Evolutionary conservation across 1,140 invertebrate species (phyloP).

Genomic region (Leptopilina boulardi): DNA sequence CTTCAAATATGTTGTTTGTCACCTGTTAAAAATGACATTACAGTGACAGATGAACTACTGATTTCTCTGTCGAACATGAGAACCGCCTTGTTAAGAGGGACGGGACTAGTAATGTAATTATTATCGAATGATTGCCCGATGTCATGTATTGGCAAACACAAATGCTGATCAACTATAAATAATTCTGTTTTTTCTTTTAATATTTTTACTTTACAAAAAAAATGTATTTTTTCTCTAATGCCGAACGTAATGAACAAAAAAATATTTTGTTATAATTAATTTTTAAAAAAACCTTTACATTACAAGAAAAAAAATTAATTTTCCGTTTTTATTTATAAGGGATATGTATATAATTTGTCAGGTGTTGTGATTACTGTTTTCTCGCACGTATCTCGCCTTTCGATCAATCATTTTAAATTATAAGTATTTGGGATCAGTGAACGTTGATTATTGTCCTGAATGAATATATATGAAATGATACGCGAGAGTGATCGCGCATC

Average conservation of each 20-base stretch:
- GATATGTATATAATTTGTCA: background rate
- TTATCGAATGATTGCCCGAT: slow-evolving; percentile 6
- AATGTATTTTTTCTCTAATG: background rate
- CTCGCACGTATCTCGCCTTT: background rate
- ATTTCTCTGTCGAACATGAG: slow-evolving; percentile 17
- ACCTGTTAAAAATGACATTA: slow-evolving; percentile 26
- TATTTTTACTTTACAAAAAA: no score
- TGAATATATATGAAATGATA: slow-evolving; percentile 49
- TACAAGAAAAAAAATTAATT: background rate
- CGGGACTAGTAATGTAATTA: background rate
- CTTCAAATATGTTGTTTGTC: background rate
- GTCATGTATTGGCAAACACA: background rate
- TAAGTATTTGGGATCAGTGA: slow-evolving; percentile 19
- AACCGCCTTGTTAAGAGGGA: slow-evolving; percentile 10
- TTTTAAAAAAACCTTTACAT: no score
- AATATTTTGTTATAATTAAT: no score
- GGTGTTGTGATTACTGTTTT: slow-evolving; percentile 12
- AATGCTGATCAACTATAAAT: background rate
- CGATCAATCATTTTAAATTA: slow-evolving; percentile 19
- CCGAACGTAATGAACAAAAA: no score
- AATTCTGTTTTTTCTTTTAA: no score
- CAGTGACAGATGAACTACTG: slow-evolving; percentile 21
- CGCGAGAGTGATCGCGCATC: slow-evolving; percentile 42
- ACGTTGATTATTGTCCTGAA: slow-evolving; percentile 36
- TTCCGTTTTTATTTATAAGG: background rate